These are phyloP conservation scores for Dipodomys merriami DNA, from an alignment of 2,113 vertebrate genomes.

Conservation along the genomic window DNA sequence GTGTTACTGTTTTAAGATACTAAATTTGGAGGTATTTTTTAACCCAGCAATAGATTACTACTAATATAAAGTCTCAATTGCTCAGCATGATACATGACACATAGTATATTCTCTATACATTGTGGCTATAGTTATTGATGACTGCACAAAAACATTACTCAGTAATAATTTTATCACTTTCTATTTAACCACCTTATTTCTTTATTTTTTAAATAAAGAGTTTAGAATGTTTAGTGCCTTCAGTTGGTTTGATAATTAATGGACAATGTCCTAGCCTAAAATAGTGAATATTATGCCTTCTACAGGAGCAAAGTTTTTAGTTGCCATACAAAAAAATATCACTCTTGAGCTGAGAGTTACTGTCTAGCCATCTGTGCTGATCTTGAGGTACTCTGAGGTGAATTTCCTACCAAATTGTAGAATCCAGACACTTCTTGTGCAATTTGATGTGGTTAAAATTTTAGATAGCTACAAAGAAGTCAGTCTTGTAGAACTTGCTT, in stretches of 20 bases:
- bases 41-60: neutral
- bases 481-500: constrained; percentile 51
- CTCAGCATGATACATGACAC: neutral
- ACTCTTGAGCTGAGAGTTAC: neutral
- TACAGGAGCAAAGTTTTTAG: neutral
- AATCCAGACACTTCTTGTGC: neutral
- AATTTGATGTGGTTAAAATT: constrained; percentile 12
- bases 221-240: neutral
- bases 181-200: neutral
- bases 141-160: neutral
- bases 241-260: neutral
- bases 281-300: neutral
- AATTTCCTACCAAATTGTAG: constrained; percentile 35
- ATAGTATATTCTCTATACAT: neutral
- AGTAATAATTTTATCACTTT: constrained; percentile 5
- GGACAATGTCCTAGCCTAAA: neutral
- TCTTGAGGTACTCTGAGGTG: neutral
- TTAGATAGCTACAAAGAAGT: constrained; percentile 46
- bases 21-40: neutral
- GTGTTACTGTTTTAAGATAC: neutral
- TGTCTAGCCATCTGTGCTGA: neutral
- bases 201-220: constrained; percentile 25
- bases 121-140: neutral
- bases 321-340: neutral
- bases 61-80: neutral